phyloP scores from a whole-genome alignment of 2,888 invertebrate genomes.

The Amphipyra tragopoginis region DNA sequence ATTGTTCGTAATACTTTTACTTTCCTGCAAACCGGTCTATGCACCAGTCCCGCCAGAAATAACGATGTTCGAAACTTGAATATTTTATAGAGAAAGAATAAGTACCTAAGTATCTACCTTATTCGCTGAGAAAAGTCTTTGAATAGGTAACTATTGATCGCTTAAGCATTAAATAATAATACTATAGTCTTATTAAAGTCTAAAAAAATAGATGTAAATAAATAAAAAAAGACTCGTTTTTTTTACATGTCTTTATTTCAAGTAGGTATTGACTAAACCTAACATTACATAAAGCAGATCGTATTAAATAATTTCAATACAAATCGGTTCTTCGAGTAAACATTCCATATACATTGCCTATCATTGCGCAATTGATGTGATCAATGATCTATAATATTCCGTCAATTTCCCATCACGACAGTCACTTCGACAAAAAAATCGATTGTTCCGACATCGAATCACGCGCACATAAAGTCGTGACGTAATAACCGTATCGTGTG shows the following conservation, averaged over 20 bases:
- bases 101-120: too few species aligned
- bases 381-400: constrained; percentile 12
- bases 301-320: not conserved
- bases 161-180: not conserved
- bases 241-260: too few species aligned
- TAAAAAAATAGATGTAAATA: too few species aligned
- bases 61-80: constrained; percentile 3
- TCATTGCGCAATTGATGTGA: not conserved
- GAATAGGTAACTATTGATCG: not conserved
- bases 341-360: not conserved
- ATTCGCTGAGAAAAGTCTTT: not conserved
- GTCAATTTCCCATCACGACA: constrained; percentile 52
- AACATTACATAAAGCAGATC: too few species aligned
- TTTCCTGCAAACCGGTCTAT: constrained; percentile 45
- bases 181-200: too few species aligned
- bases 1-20: not conserved
- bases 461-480: constrained; percentile 63
- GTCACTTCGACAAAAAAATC: constrained; percentile 37
- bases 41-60: constrained; percentile 28
- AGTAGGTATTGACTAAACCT: too few species aligned
- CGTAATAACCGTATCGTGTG: constrained; percentile 64
- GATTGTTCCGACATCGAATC: constrained; percentile 49
- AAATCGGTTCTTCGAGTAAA: not conserved
- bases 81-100: constrained; percentile 1
- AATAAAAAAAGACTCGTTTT: too few species aligned